Evolutionary conservation across 2,797 vertebrate genomes (phyloP), one percentile per base, ranked within the genome.

Genomic region (Prionace glauca): DNA sequence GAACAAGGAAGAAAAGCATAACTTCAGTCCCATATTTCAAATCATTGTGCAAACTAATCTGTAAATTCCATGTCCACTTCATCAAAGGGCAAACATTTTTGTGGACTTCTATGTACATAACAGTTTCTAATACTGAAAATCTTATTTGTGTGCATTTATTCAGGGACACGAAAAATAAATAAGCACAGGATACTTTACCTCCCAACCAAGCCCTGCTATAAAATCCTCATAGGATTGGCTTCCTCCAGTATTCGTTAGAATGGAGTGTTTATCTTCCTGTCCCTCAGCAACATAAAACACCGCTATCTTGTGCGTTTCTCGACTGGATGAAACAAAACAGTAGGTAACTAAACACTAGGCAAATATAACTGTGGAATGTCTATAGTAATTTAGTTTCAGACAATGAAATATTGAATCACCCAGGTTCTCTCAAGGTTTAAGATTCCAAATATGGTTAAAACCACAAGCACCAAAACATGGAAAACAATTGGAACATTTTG

Each of bases 191-290:
- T 36, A 94, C 87, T 96, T 96, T 98, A 99, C 99, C 99, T 99
- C 99, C 99, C 99, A 99, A 96, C 99, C 99, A 97, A 99, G 98
- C 95, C 99, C 99, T 94, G 99, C 99, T 96, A 99, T 98, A 97
- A 99, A 99, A 98, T 99, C 99, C 96, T 99, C 99, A 96, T 99
- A 99, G 56, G 98, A 99, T 97, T 99, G 98, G 97, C 99, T 99
- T 97, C 99, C 99, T 0, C 98, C 98, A 95, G 98, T 99, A 97
- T 99, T 99, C 32, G 99, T 99, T 90, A 99, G 98, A 96, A 99
- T 99, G 96, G 99, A 99, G 97, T 99, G 98, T 96, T 99, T 99
- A 97, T 99, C 99, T 97, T 99, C 99, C 97, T 99, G 99, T 86
- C 99, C 99, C 96, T 99, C 99, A 56, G 99, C 99, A 96, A 99